phyloP scores from a whole-genome alignment of 2,113 vertebrate species.

The Cyprinodon brontotheroides region DNA sequence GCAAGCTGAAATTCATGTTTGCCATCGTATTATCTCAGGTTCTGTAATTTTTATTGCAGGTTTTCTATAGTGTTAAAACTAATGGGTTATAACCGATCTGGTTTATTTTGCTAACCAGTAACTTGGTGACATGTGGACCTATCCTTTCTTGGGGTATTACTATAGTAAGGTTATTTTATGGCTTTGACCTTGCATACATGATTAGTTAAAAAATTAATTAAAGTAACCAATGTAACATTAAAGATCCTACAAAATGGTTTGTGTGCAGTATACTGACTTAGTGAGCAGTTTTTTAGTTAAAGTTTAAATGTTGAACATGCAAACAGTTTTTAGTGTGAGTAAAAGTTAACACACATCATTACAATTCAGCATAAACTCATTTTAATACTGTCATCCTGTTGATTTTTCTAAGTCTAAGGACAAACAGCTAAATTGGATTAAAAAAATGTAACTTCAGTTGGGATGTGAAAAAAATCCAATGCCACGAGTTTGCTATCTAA shows the following conservation, averaged over 20 bases:
- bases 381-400: too few species aligned
- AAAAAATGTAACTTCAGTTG: too few species aligned
- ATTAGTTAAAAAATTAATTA: background rate
- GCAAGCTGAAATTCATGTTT: conserved; percentile 53
- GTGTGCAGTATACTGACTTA: too few species aligned
- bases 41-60: conserved; percentile 38
- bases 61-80: conserved; percentile 25
- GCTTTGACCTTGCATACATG: background rate
- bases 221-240: background rate
- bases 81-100: background rate
- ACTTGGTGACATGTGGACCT: background rate
- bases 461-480: too few species aligned
- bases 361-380: too few species aligned
- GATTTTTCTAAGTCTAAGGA: too few species aligned
- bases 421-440: too few species aligned
- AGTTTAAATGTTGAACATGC: too few species aligned
- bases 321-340: too few species aligned
- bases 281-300: too few species aligned
- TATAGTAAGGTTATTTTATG: background rate
- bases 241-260: background rate
- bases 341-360: too few species aligned
- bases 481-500: background rate
- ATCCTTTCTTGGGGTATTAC: background rate
- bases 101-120: background rate
- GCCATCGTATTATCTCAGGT: conserved; percentile 48